Conservation (phyloP, 2,113 vertebrate genomes). For the Phoenicopterus ruber region DNA sequence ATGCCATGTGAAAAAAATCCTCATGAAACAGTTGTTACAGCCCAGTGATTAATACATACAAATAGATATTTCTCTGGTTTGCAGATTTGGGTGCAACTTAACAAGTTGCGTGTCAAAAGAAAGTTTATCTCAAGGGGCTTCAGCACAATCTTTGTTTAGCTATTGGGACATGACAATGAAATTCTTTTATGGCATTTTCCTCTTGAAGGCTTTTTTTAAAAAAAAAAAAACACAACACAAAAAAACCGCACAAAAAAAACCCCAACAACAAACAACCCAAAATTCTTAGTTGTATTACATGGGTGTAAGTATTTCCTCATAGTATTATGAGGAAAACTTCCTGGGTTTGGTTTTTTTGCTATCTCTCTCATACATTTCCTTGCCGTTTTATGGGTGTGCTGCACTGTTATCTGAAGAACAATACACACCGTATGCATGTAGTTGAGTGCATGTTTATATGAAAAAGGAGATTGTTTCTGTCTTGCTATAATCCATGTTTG, state of each 20-base stretch:
- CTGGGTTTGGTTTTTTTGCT: neutral
- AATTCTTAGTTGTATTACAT: neutral
- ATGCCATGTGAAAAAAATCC: neutral
- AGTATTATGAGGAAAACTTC: neutral
- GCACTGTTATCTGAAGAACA: neutral
- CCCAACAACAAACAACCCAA: too few species aligned
- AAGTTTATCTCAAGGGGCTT: neutral
- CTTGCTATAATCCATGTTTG: conserved; percentile 51
- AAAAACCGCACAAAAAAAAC: too few species aligned
- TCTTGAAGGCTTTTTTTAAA: neutral
- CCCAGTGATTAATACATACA: neutral
- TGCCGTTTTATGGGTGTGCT: neutral
- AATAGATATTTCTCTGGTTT: neutral
- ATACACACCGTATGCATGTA: neutral
- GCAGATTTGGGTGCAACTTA: neutral
- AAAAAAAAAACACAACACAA: too few species aligned
- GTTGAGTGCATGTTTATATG: conserved; percentile 30
- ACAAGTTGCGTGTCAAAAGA: neutral
- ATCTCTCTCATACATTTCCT: neutral
- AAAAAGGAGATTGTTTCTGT: conserved; percentile 55
- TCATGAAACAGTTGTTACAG: neutral
- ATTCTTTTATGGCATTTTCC: neutral
- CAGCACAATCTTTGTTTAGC: neutral
- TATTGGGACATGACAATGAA: neutral
- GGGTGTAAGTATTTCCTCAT: neutral